Evolutionary conservation across 1,140 invertebrate species (phyloP).

Genomic region (Drosophila burlai): DNA sequence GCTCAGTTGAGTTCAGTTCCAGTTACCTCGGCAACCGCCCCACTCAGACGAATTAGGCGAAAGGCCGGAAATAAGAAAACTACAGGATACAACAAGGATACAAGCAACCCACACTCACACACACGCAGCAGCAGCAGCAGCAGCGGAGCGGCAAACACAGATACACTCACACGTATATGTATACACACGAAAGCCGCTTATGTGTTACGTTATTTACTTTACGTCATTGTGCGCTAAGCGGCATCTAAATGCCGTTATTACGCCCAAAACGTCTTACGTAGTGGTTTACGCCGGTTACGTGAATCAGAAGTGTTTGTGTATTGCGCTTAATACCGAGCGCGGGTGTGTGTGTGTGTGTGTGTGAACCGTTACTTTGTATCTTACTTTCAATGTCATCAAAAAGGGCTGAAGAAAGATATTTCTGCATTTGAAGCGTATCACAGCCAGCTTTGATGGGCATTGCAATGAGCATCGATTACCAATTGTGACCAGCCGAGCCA

Average conservation of each 20-base stretch:
- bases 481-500: neutral
- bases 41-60: constrained; percentile 56
- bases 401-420: constrained; percentile 84
- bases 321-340: constrained; percentile 2
- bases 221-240: constrained; percentile 37
- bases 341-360: constrained; percentile 9
- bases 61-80: constrained; percentile 56
- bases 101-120: constrained; percentile 24
- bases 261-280: constrained; percentile 61
- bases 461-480: constrained; percentile 71
- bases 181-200: constrained; percentile 51
- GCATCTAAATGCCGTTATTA: constrained; percentile 49
- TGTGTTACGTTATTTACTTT: constrained; percentile 60
- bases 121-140: constrained; percentile 7
- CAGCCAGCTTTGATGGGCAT: constrained; percentile 85
- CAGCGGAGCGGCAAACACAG: constrained; percentile 8
- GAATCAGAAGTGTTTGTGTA: constrained; percentile 38
- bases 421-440: constrained; percentile 82
- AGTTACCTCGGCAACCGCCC: constrained; percentile 42
- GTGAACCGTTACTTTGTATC: constrained; percentile 50
- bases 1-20: constrained; percentile 51
- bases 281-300: constrained; percentile 62
- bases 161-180: constrained; percentile 30
- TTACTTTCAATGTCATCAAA: constrained; percentile 85
- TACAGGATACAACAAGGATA: constrained; percentile 41